Evolutionary conservation across 2,888 invertebrate species (phyloP).

Genomic region (Lepidochrysops patricia): DNA sequence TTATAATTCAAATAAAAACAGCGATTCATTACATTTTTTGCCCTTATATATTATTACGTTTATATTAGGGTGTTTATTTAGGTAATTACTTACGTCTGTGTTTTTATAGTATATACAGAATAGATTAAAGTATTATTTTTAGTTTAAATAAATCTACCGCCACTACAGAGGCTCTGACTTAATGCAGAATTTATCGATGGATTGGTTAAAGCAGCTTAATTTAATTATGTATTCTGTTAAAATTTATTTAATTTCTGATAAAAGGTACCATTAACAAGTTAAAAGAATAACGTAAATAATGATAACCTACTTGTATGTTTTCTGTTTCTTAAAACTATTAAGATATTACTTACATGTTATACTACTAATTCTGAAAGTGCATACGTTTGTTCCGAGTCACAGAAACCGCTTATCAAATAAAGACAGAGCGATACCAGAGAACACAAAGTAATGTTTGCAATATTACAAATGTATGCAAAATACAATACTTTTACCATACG

Average conservation of each 20-base stretch:
- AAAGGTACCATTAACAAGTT: too few species aligned
- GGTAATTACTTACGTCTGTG: neutral
- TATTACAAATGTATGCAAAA: constrained; percentile 12
- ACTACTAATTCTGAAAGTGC: neutral
- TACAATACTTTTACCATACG: constrained; percentile 5
- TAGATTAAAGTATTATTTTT: neutral
- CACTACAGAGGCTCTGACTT: too few species aligned
- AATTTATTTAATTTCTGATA: too few species aligned
- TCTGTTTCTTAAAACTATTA: too few species aligned
- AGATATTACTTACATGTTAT: too few species aligned
- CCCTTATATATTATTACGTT: neutral
- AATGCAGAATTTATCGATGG: too few species aligned
- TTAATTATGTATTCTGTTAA: too few species aligned
- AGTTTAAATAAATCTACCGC: too few species aligned
- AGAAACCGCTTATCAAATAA: constrained; percentile 2
- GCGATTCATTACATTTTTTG: neutral
- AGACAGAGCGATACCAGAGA: neutral
- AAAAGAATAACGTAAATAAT: too few species aligned
- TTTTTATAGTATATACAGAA: neutral
- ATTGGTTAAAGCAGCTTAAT: too few species aligned
- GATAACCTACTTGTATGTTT: too few species aligned
- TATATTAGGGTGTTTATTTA: too few species aligned
- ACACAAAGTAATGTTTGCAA: constrained; percentile 9
- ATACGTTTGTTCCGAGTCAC: neutral
- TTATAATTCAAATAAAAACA: neutral